A percentile compares a stretch with the other conserved stretches of the same genome.
Conservation (phyloP, 2,797 vertebrate genomes). For the Knipowitschia caucasica region DNA sequence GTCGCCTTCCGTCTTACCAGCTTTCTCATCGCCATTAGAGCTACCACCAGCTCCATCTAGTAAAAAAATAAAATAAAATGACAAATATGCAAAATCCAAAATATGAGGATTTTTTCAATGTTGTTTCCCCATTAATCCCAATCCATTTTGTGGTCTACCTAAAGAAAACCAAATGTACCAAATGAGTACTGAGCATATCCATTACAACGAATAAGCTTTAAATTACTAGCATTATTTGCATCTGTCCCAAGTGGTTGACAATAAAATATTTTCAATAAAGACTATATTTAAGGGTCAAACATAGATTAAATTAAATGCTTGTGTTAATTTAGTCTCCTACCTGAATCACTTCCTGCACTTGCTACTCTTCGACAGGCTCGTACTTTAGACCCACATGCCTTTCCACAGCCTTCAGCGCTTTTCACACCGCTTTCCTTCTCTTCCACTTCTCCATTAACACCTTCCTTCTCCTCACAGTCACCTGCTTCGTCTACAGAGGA, state of each 20-base stretch:
- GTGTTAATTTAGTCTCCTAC: constrained; percentile 19
- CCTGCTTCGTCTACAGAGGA: constrained; percentile 65
- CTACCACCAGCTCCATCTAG: constrained; percentile 54
- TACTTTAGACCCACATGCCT: constrained; percentile 60
- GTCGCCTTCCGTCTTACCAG: constrained; percentile 80
- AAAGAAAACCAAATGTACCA: no score
- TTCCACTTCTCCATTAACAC: constrained; percentile 74
- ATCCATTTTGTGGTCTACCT: no score
- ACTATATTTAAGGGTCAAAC: no score
- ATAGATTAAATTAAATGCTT: not conserved
- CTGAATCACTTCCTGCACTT: constrained; percentile 42
- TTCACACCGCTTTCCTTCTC: constrained; percentile 81
- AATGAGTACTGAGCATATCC: no score
- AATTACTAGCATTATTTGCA: no score
- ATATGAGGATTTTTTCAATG: no score
- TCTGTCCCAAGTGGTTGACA: no score
- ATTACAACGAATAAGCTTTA: no score
- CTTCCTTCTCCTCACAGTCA: constrained; percentile 77
- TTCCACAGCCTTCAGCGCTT: constrained; percentile 54
- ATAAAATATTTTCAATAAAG: no score
- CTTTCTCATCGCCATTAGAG: constrained; percentile 75
- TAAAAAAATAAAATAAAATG: not conserved
- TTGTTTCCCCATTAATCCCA: no score
- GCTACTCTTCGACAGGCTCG: constrained; percentile 71
- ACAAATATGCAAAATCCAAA: no score